Conservation (phyloP, 2,888 invertebrate genomes). For the Oegoconia quadripuncta region DNA sequence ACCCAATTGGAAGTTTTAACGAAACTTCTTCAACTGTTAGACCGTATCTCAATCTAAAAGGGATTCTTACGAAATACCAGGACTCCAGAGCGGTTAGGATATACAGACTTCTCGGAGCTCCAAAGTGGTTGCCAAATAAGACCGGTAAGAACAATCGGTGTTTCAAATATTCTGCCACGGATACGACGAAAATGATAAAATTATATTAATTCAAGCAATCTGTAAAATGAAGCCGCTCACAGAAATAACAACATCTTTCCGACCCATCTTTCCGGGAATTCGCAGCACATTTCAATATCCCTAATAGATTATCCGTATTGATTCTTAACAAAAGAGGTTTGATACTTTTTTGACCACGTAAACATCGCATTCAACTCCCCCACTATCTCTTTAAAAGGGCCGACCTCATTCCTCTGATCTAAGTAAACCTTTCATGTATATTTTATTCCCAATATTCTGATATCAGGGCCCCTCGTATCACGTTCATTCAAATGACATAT, state of each 20-base stretch:
- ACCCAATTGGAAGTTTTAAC: no score
- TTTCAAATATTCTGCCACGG: no score
- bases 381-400: slow-evolving; percentile 54
- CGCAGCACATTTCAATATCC: slow-evolving; percentile 57
- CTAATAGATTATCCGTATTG: slow-evolving; percentile 70
- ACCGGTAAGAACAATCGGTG: no score
- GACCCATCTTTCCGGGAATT: slow-evolving; percentile 39
- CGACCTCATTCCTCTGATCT: slow-evolving; percentile 53
- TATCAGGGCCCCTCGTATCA: slow-evolving; percentile 60
- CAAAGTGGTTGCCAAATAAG: no score
- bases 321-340: slow-evolving; percentile 56
- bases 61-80: no score
- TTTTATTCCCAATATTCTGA: slow-evolving; percentile 68
- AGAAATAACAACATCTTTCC: slow-evolving; percentile 38
- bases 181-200: slow-evolving; percentile 20
- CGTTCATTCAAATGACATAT: slow-evolving; percentile 73
- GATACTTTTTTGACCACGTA: slow-evolving; percentile 60
- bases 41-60: no score
- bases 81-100: no score
- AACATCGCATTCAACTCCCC: slow-evolving; percentile 53
- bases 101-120: no score
- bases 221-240: slow-evolving; percentile 25
- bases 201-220: slow-evolving; percentile 36
- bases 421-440: slow-evolving; percentile 72
- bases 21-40: no score